Percentiles rank a stretch among this genome's conserved stretches.
Evolutionary conservation across 1,140 invertebrate genomes (phyloP).

Genomic region (Odontomachus brunneus): DNA sequence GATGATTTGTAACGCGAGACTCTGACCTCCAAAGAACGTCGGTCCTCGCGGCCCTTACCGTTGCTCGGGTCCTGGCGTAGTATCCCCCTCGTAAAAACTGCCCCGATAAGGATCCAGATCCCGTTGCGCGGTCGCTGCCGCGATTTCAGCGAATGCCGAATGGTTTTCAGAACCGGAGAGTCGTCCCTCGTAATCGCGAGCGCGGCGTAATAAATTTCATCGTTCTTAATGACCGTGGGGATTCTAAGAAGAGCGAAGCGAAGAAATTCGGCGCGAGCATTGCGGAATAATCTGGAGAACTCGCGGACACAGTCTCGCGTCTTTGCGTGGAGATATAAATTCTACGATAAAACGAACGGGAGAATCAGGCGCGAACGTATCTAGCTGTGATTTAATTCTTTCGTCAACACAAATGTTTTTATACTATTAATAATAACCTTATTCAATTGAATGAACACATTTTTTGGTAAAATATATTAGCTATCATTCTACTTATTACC

Average conservation of each 20-base stretch:
- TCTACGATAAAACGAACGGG: not conserved
- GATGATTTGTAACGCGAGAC: slow-evolving; percentile 53
- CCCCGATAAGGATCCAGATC: slow-evolving; percentile 67
- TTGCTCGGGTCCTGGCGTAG: slow-evolving; percentile 7
- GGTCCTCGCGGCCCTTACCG: slow-evolving; percentile 4
- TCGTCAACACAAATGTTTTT: no score
- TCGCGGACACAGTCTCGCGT: not conserved
- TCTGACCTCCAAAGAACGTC: slow-evolving; percentile 1
- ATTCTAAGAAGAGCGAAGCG: slow-evolving; percentile 20
- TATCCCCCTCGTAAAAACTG: slow-evolving; percentile 58
- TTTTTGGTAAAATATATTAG: no score
- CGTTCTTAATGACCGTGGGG: slow-evolving; percentile 40
- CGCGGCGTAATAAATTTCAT: slow-evolving; percentile 36
- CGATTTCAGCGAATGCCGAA: slow-evolving; percentile 44
- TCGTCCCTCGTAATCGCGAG: slow-evolving; percentile 31
- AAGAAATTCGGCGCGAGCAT: not conserved
- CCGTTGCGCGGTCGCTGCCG: slow-evolving; percentile 28
- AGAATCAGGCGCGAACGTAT: not conserved
- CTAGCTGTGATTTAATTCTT: not conserved
- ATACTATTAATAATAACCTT: no score
- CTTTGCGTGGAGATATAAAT: not conserved
- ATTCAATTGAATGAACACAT: no score
- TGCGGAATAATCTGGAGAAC: not conserved
- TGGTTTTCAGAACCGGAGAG: slow-evolving; percentile 40
- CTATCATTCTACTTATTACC: no score